phyloP scores from a whole-genome alignment of 2,888 invertebrate genomes.

The Trachelus iudaicus region DNA sequence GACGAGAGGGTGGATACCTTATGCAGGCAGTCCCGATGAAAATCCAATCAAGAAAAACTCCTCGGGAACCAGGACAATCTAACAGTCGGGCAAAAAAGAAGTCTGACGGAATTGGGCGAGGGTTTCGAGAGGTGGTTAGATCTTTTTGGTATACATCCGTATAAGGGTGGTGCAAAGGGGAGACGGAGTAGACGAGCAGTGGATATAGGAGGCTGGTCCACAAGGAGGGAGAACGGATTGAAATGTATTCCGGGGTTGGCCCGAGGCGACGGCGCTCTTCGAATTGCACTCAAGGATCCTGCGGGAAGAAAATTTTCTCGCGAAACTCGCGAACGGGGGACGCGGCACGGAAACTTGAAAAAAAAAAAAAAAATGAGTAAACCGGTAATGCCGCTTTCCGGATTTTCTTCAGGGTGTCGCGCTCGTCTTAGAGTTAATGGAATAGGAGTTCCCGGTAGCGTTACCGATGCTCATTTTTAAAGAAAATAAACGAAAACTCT shows the following conservation, averaged over 20 bases:
- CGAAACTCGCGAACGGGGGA: not conserved
- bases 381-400: not conserved
- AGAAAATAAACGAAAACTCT: not conserved
- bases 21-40: constrained; percentile 42
- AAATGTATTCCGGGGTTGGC: constrained; percentile 44
- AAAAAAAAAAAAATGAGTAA: not conserved
- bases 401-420: not conserved
- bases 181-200: constrained; percentile 1
- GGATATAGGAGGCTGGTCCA: not conserved
- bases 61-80: constrained; percentile 37
- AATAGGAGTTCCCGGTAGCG: not conserved
- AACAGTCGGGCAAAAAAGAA: constrained; percentile 28
- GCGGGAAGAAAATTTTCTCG: not conserved
- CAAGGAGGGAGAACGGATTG: constrained; percentile 34
- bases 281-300: constrained; percentile 28
- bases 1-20: constrained; percentile 30
- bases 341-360: not conserved
- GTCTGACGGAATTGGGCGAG: constrained; percentile 25
- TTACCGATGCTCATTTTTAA: not conserved
- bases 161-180: not conserved
- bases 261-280: constrained; percentile 32
- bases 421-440: not conserved
- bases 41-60: constrained; percentile 44
- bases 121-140: not conserved
- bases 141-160: not conserved